Evolutionary conservation across 2,797 vertebrate genomes (phyloP).

Genomic region (Tarsius wallacei): DNA sequence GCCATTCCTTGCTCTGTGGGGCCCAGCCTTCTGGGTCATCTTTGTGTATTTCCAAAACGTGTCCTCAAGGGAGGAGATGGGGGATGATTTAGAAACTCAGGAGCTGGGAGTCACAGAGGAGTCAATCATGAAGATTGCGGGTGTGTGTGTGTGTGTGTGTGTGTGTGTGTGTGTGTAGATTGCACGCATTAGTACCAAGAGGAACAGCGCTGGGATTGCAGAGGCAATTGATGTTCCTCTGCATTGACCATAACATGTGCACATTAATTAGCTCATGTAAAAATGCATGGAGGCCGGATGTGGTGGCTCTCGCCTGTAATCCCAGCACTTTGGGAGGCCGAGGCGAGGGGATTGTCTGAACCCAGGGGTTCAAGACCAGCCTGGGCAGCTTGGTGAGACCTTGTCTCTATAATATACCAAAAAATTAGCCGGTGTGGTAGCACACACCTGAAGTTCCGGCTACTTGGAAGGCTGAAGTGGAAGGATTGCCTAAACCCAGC

Average conservation of each 20-base stretch:
- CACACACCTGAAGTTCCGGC: too few relatives aligned
- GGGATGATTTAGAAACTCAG: constrained; percentile 30
- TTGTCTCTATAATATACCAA: too few relatives aligned
- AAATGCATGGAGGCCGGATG: constrained; percentile 18
- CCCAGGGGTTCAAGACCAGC: too few relatives aligned
- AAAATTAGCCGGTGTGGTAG: too few relatives aligned
- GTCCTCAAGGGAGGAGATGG: constrained; percentile 36
- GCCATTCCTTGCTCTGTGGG: not conserved
- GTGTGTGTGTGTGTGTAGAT: too few relatives aligned
- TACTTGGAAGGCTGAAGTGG: too few relatives aligned
- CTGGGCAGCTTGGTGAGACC: too few relatives aligned
- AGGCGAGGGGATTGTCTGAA: too few relatives aligned
- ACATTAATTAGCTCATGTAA: constrained; percentile 2
- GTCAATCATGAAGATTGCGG: not conserved
- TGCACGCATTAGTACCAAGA: not conserved
- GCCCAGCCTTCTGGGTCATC: not conserved
- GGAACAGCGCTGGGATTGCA: not conserved
- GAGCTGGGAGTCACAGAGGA: constrained; percentile 1
- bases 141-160: not conserved
- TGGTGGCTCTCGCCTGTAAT: too few relatives aligned
- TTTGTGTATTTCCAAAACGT: constrained; percentile 26
- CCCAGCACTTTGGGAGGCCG: too few relatives aligned
- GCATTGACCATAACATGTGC: constrained; percentile 27
- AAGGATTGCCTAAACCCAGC: too few relatives aligned
- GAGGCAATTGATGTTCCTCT: constrained; percentile 53